Evolutionary conservation across 2,113 vertebrate genomes (phyloP).

Genomic region (Epinephelus fuscoguttatus): DNA sequence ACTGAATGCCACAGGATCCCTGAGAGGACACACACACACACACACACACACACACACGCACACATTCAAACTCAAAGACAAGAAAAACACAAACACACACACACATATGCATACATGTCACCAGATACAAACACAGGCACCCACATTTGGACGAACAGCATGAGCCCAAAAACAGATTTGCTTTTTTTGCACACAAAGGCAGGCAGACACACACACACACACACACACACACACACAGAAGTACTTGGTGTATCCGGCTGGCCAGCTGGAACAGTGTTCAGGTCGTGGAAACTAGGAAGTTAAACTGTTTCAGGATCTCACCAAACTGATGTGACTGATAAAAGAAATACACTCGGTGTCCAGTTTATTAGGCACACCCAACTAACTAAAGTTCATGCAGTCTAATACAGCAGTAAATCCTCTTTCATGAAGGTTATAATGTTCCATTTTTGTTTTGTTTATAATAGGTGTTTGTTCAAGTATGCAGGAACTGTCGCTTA

Average conservation of each 20-base stretch:
- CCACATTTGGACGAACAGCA: neutral
- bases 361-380: too few species aligned
- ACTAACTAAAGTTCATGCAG: too few species aligned
- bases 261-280: neutral
- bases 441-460: too few species aligned
- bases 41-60: slow-evolving; percentile 1
- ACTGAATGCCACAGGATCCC: slow-evolving; percentile 9
- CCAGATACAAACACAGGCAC: neutral
- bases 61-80: neutral
- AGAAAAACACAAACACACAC: neutral
- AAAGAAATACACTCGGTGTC: too few species aligned
- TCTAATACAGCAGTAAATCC: too few species aligned
- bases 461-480: too few species aligned
- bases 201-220: neutral
- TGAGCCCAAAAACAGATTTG: neutral
- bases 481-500: too few species aligned
- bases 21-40: slow-evolving; percentile 20
- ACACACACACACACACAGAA: neutral
- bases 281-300: neutral
- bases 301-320: neutral
- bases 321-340: too few species aligned
- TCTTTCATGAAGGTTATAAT: too few species aligned
- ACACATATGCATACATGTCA: slow-evolving; percentile 2
- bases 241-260: neutral
- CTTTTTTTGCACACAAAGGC: too few species aligned